phyloP scores from a whole-genome alignment of 30 jellyfish, hydroid and myxozoan genomes.

The Morbakka virulenta region DNA sequence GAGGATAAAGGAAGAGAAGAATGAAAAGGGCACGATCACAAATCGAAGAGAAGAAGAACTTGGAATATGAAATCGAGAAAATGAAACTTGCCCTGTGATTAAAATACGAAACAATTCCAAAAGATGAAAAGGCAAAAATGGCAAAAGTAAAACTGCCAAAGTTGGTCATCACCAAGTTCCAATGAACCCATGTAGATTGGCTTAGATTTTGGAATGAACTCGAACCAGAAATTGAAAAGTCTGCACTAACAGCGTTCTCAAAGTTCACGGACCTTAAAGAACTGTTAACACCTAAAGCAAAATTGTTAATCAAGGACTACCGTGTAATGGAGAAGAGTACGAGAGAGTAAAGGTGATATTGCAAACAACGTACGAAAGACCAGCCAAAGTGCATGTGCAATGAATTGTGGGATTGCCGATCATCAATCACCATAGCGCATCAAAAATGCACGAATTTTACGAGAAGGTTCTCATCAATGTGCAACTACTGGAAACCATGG shows the following conservation, averaged over 20 bases:
- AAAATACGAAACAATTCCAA: too few species aligned
- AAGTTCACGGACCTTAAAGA: slow-evolving; percentile 51
- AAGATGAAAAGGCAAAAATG: too few species aligned
- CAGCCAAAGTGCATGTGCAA: slow-evolving; percentile 49
- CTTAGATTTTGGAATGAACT: slow-evolving; percentile 47
- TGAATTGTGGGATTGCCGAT: slow-evolving; percentile 44
- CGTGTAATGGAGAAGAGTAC: slow-evolving; percentile 31
- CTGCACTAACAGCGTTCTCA: slow-evolving; percentile 21
- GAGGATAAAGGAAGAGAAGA: slow-evolving; percentile 19
- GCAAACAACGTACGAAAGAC: slow-evolving; percentile 32
- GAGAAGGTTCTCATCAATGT: slow-evolving; percentile 55
- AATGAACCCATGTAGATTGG: slow-evolving; percentile 61
- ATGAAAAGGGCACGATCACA: slow-evolving; percentile 16
- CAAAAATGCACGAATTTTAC: slow-evolving; percentile 51
- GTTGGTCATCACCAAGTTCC: slow-evolving; percentile 5
- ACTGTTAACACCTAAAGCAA: slow-evolving; percentile 39
- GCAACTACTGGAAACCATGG: slow-evolving; percentile 51
- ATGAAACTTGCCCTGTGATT: slow-evolving; percentile 37
- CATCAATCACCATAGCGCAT: slow-evolving; percentile 13
- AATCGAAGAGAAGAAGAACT: slow-evolving; percentile 32
- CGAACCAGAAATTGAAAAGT: slow-evolving; percentile 35
- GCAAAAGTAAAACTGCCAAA: not conserved
- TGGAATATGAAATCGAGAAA: slow-evolving; percentile 30
- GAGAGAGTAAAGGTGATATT: slow-evolving; percentile 28
- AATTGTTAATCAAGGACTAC: too few species aligned